Percentiles rank a stretch among this genome's conserved stretches.
These are phyloP conservation scores for Sinocyclocheilus rhinocerous DNA, from an alignment of 2,113 vertebrate species.

Conservation along the genomic window DNA sequence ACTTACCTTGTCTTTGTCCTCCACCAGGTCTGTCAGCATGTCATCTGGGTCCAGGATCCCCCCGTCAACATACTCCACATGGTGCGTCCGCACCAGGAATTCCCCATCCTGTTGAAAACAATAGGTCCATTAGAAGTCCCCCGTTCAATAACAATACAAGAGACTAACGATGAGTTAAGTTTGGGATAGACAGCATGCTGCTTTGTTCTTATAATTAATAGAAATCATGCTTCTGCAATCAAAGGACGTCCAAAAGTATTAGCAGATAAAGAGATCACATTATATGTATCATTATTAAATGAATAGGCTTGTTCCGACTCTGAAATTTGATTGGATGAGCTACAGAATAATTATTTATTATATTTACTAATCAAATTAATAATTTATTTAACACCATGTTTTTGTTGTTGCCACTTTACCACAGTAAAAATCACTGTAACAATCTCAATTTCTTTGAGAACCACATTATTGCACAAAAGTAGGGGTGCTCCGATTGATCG, in stretches of 20 bases:
- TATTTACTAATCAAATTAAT: background rate
- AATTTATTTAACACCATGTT: background rate
- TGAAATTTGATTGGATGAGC: background rate
- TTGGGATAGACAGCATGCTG: background rate
- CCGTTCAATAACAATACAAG: slow-evolving; percentile 16
- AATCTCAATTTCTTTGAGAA: background rate
- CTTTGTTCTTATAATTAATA: background rate
- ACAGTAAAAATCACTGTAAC: background rate
- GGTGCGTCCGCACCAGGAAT: slow-evolving; percentile 83
- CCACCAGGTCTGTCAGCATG: slow-evolving; percentile 87
- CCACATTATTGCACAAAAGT: background rate
- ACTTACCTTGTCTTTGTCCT: slow-evolving; percentile 92
- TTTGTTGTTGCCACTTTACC: background rate
- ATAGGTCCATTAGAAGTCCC: slow-evolving; percentile 46
- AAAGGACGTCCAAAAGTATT: background rate
- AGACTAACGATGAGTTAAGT: background rate
- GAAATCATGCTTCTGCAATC: background rate
- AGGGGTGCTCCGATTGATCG: too few relatives aligned
- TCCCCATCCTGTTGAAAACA: slow-evolving; percentile 75
- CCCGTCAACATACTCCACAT: slow-evolving; percentile 89
- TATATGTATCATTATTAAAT: background rate
- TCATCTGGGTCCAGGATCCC: slow-evolving; percentile 94
- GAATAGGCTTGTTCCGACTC: background rate
- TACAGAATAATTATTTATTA: background rate
- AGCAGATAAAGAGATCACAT: background rate